These are phyloP conservation scores for Buceros bicornis DNA, from an alignment of 2,797 vertebrate genomes.

Conservation along the genomic window DNA sequence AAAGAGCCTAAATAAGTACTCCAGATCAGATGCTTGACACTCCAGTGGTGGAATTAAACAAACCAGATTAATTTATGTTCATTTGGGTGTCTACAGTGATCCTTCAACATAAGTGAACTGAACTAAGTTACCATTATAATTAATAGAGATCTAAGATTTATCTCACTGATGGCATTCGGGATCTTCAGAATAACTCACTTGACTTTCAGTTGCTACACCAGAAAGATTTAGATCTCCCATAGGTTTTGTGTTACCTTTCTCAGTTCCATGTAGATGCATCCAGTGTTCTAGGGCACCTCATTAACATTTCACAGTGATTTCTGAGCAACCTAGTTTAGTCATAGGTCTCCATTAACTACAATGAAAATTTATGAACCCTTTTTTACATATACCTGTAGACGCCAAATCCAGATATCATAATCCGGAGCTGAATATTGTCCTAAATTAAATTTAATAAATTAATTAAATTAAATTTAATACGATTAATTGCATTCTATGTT, in stretches of 20 bases:
- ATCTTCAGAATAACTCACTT: neutral
- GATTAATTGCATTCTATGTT: neutral
- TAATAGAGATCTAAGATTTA: neutral
- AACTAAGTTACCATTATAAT: neutral
- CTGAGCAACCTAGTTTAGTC: neutral
- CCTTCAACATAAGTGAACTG: neutral
- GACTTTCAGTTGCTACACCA: neutral
- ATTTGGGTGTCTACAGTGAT: neutral
- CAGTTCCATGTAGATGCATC: neutral
- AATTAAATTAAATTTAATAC: neutral
- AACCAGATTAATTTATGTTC: neutral
- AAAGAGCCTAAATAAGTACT: neutral
- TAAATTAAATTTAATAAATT: too few relatives aligned
- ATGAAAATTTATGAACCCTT: neutral
- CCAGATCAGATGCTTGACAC: neutral
- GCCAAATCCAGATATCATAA: neutral
- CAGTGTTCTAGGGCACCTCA: rapidly evolving
- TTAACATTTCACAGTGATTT: neutral
- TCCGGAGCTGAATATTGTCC: neutral
- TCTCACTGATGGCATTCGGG: neutral
- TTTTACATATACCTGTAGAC: neutral
- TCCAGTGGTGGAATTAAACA: neutral
- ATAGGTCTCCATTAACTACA: neutral
- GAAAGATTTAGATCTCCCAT: neutral
- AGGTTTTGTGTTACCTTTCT: neutral